Conservation (phyloP, 2,113 vertebrate species). For the Halichoerus grypus region DNA sequence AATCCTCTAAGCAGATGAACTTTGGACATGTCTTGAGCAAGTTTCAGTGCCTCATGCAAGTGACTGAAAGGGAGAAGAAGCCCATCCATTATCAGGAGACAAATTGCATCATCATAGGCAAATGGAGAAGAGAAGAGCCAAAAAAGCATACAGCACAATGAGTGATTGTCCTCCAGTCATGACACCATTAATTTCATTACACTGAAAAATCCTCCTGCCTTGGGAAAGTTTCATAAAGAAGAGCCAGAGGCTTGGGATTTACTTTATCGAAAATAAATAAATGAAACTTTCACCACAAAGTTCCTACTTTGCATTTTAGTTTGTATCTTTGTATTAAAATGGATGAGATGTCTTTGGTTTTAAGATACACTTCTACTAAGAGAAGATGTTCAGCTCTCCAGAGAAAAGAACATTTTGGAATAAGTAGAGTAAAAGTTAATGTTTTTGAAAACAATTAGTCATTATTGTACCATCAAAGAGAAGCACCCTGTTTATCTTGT, state of each 20-base stretch:
- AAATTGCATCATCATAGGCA: constrained; percentile 28
- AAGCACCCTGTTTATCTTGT: neutral
- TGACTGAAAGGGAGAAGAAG: neutral
- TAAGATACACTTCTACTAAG: constrained; percentile 20
- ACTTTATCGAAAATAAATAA: constrained; percentile 74
- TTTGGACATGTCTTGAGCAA: neutral
- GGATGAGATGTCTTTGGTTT: constrained; percentile 47
- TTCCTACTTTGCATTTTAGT: constrained; percentile 68
- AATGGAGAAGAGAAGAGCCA: neutral
- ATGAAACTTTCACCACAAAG: constrained; percentile 7
- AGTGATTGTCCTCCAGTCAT: neutral
- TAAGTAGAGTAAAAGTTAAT: constrained; percentile 18
- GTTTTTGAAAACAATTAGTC: constrained; percentile 51
- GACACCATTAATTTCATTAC: constrained; percentile 7
- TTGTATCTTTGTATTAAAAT: constrained; percentile 64
- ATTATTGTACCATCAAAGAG: constrained; percentile 3
- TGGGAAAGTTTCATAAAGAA: constrained; percentile 56
- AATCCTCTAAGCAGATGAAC: neutral
- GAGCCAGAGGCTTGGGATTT: constrained; percentile 42
- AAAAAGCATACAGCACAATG: neutral
- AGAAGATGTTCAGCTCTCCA: neutral
- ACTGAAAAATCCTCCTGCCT: constrained; percentile 29
- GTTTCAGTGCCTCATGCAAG: neutral
- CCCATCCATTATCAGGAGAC: constrained; percentile 25
- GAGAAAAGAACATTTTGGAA: constrained; percentile 46